Evolutionary conservation across 2,113 vertebrate genomes (phyloP), one percentile per base, ranked within the genome.

Genomic region (Aptenodytes patagonicus): DNA sequence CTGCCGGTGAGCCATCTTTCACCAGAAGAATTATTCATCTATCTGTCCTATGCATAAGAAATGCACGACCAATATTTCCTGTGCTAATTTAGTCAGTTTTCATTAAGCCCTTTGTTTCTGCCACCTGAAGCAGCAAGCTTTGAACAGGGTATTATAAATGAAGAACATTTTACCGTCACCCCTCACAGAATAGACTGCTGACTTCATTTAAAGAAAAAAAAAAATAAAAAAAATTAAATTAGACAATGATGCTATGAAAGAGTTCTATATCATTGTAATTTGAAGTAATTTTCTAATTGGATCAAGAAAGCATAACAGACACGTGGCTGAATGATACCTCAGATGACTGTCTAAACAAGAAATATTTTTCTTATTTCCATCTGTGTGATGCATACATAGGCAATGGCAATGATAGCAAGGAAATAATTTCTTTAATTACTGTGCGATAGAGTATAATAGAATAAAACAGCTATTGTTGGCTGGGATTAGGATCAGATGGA

Each of bases 401-500:
- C 61, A 66, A 31, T 32, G 77, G 52, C 72, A 90, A 87, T 22
- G 36, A 90, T 55, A 84, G 58, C 42, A 81, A 82, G 95, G 66
- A 93, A 93, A 60, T 60, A 62, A 75, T 80, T 62, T 87, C 89
- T 84, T 92, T 95, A 93, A 96, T 89, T 93, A 54, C 73, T 79
- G n/a, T 34, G 68, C 81, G 88, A 88, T 75, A 76, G 89, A 79
- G 77, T n/a, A 51, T 29, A 91, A 94, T 66, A 70, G 93, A 95
- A 83, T 95, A 76, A 97, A 97, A 79, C 49, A 26, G 44, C 93
- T 80, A 42, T 96, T 97, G 90, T 98, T 94, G 89, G 21, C 68
- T 85, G 89, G 95, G 87, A 97, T 97, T 97, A 96, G 87, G 28
- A 61, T 95, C 93, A 95, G 91, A 89, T 87, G 57, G 91, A 91